phyloP scores from a whole-genome alignment of 2,888 invertebrate genomes.

The Apamea epomidion region DNA sequence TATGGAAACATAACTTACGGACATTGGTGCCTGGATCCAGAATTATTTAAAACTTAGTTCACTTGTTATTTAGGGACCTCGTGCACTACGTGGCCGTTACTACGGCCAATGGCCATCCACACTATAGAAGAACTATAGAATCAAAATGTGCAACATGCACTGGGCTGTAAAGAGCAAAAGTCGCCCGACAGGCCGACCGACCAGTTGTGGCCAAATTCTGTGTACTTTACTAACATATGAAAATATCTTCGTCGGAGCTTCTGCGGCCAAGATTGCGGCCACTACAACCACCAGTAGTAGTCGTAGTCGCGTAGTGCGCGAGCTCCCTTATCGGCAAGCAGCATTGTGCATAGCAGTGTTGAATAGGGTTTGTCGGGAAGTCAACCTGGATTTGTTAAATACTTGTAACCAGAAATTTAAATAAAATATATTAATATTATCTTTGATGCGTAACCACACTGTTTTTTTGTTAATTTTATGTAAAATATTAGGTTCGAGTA shows the following conservation, averaged over 20 bases:
- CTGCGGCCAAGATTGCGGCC: background rate
- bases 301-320: background rate
- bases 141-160: background rate
- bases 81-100: background rate
- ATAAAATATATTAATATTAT: background rate
- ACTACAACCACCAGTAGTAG: background rate
- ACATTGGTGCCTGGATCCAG: background rate
- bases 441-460: background rate
- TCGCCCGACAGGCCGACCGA: background rate
- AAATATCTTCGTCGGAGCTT: background rate
- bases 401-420: background rate
- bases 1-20: background rate
- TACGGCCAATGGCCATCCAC: background rate
- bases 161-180: background rate
- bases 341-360: background rate
- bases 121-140: background rate
- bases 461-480: background rate
- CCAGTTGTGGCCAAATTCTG: background rate
- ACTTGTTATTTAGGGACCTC: background rate
- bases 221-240: background rate
- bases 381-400: background rate
- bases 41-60: background rate
- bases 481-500: background rate
- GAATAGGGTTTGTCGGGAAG: background rate
- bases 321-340: background rate